These are phyloP conservation scores for Triplophysa rosa DNA, from an alignment of 2,113 vertebrate genomes.

Conservation along the genomic window DNA sequence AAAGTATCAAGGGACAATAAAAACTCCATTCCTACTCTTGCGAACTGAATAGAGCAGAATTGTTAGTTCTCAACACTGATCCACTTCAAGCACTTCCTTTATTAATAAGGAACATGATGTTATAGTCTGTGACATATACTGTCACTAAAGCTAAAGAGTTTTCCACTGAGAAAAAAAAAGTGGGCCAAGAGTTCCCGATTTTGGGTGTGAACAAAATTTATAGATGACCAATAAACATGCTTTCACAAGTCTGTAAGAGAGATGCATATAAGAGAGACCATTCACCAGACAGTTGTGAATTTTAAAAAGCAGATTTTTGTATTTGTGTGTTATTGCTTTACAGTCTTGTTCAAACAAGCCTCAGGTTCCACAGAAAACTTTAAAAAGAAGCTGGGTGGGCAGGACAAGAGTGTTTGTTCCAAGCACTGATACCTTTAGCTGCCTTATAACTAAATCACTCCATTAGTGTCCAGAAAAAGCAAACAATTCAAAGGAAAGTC, in stretches of 20 bases:
- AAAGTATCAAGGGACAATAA: too few relatives aligned
- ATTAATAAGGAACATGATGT: not conserved
- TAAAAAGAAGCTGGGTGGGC: not conserved
- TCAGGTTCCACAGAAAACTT: not conserved
- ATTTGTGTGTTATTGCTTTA: constrained; percentile 16
- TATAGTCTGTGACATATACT: not conserved
- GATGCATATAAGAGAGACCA: not conserved
- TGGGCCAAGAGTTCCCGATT: not conserved
- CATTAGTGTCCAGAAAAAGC: constrained; percentile 17
- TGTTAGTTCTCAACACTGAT: not conserved
- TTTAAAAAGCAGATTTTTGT: constrained; percentile 23
- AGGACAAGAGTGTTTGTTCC: constrained; percentile 14
- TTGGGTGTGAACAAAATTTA: not conserved
- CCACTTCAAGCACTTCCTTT: not conserved
- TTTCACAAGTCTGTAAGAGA: not conserved
- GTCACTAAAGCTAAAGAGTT: not conserved
- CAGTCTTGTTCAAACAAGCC: not conserved
- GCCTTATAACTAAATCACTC: not conserved
- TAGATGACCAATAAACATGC: constrained; percentile 12
- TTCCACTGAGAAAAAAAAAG: not conserved
- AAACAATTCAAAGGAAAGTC: constrained; percentile 27
- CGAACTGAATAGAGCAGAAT: too few relatives aligned
- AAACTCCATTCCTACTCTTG: too few relatives aligned
- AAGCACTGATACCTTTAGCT: constrained; percentile 2
- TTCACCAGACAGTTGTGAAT: constrained; percentile 9